A percentile compares a stretch with the other conserved stretches of the same genome.
phyloP scores from a whole-genome alignment of 2,113 vertebrate genomes.

The Crotalus helleri region DNA sequence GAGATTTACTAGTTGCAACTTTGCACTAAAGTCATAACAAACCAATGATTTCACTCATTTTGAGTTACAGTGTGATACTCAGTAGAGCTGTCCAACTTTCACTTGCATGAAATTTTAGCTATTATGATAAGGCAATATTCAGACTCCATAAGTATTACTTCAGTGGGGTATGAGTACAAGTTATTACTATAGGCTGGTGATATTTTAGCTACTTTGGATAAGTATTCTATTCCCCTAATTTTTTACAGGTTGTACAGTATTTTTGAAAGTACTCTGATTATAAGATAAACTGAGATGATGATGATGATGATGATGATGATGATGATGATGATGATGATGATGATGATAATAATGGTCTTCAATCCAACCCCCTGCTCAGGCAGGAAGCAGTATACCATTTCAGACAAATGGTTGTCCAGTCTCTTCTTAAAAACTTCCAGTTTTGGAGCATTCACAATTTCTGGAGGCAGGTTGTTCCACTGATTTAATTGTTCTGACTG shows the following conservation, averaged over 20 bases:
- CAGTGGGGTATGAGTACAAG: neutral
- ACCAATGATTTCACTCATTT: neutral
- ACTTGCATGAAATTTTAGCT: neutral
- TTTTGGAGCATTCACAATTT: no score
- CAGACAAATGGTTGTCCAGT: no score
- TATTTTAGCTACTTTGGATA: neutral
- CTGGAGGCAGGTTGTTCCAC: no score
- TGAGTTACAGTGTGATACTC: neutral
- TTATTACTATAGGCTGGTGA: neutral
- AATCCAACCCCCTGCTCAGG: no score
- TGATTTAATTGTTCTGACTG: no score
- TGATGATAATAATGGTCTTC: no score
- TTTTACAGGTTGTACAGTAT: neutral
- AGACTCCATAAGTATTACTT: neutral
- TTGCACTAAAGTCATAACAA: neutral
- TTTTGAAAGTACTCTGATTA: neutral
- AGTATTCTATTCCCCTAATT: neutral
- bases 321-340: no score
- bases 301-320: no score
- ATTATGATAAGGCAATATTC: neutral
- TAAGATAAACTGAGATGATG: neutral
- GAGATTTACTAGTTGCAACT: neutral
- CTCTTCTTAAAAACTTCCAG: no score
- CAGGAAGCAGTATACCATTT: no score
- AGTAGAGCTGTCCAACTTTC: neutral